These are phyloP conservation scores for Poeciliopsis turneri DNA, from an alignment of 2,797 vertebrate genomes.

Conservation along the genomic window DNA sequence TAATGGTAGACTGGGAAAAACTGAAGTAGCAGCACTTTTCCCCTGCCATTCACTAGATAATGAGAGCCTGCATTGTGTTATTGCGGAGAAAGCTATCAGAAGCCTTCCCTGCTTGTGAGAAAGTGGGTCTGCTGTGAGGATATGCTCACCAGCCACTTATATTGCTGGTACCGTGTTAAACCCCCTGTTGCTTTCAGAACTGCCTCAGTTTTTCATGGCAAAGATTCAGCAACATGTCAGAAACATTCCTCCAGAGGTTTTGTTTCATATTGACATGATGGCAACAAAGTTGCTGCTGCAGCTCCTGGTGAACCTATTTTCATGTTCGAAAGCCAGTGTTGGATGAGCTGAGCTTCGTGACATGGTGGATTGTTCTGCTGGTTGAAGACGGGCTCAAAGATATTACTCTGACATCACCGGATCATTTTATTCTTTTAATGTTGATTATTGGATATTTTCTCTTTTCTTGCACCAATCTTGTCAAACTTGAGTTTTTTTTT, in stretches of 20 bases:
- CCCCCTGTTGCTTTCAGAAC: background rate
- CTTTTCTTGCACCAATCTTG: no score
- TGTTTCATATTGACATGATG: background rate
- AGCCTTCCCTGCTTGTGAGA: background rate
- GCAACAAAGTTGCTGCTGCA: background rate
- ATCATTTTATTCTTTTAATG: no score
- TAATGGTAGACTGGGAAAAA: background rate
- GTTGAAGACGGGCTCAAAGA: no score
- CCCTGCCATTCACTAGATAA: background rate
- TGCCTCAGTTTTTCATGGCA: background rate
- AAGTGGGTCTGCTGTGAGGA: background rate
- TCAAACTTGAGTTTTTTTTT: no score
- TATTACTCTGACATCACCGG: no score
- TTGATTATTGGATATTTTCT: no score
- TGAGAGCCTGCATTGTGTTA: background rate
- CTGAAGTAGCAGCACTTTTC: background rate
- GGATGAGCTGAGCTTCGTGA: background rate
- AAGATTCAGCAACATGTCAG: background rate
- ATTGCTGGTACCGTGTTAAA: background rate
- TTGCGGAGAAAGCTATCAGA: background rate
- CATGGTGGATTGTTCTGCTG: conserved; percentile 29
- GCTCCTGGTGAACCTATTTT: background rate
- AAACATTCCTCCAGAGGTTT: background rate
- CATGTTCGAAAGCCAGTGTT: background rate
- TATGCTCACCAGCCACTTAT: background rate